phyloP scores from a whole-genome alignment of 2,113 vertebrate genomes.

The Coracopsis vasa region DNA sequence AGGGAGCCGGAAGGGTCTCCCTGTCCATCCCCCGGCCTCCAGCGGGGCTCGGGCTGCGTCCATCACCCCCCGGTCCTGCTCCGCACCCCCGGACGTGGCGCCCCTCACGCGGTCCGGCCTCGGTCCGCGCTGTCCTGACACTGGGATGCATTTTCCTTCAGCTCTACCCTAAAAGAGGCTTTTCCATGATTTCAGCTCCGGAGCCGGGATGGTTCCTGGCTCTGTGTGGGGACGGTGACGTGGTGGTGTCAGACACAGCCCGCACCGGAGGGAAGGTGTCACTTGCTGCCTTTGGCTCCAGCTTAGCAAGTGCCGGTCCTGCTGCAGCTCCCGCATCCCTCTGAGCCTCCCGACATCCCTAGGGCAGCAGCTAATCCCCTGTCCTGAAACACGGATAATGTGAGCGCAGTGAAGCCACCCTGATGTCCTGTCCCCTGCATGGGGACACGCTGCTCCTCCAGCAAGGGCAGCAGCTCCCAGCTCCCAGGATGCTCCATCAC shows the following conservation, averaged over 20 bases:
- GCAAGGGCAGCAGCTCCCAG: neutral
- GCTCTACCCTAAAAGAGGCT: neutral
- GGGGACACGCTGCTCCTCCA: neutral
- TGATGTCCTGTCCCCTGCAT: neutral
- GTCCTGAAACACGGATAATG: neutral
- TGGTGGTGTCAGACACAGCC: neutral
- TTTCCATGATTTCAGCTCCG: neutral
- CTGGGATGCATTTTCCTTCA: neutral
- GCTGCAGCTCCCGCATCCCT: neutral
- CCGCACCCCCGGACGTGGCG: rapidly evolving
- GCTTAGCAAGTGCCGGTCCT: neutral
- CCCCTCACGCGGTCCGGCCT: neutral
- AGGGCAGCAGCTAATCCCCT: neutral
- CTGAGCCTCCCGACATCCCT: neutral
- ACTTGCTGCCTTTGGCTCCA: neutral
- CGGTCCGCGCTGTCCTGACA: neutral
- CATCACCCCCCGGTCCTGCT: neutral
- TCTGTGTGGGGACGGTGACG: neutral
- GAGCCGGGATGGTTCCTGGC: neutral
- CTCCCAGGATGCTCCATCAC: rapidly evolving
- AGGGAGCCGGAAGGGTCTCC: neutral
- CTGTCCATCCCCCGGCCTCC: neutral
- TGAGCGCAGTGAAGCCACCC: neutral
- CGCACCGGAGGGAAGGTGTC: neutral
- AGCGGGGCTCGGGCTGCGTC: neutral